phyloP scores from a whole-genome alignment of 2,888 invertebrate species.

The Drosophila paracracens region DNA sequence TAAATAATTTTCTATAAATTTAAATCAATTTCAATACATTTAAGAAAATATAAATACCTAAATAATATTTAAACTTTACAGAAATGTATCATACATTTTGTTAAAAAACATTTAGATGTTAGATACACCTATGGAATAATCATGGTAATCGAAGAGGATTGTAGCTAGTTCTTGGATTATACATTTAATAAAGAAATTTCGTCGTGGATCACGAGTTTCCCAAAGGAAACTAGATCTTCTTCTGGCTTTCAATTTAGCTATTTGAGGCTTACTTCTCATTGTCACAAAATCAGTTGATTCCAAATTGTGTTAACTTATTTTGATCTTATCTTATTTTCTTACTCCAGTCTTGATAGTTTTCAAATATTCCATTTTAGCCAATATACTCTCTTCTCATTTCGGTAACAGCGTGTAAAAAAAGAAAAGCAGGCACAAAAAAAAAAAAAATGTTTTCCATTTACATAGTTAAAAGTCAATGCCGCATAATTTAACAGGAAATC shows the following conservation, averaged over 20 bases:
- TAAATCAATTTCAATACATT: neutral
- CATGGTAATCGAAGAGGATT: neutral
- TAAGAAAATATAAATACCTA: neutral
- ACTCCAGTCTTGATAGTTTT: accelerated
- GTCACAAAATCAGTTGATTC: neutral
- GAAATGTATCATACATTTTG: neutral
- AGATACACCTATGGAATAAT: neutral
- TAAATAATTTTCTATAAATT: neutral
- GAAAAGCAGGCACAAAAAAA: slow-evolving; percentile 19
- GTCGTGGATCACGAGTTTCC: neutral
- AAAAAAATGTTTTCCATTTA: slow-evolving; percentile 41
- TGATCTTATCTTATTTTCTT: neutral
- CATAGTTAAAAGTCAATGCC: slow-evolving; percentile 66
- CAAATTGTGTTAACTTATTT: neutral
- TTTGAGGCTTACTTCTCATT: neutral
- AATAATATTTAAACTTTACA: neutral
- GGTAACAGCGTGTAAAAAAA: neutral
- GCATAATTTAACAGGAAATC: slow-evolving; percentile 77
- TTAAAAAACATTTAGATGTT: neutral
- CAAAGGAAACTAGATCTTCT: neutral
- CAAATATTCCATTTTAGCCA: neutral
- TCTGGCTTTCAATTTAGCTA: neutral
- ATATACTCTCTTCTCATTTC: neutral
- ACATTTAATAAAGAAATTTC: neutral
- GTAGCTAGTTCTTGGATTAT: neutral